phyloP scores from a whole-genome alignment of 2,113 vertebrate genomes.

The Lipophrys pholis region DNA sequence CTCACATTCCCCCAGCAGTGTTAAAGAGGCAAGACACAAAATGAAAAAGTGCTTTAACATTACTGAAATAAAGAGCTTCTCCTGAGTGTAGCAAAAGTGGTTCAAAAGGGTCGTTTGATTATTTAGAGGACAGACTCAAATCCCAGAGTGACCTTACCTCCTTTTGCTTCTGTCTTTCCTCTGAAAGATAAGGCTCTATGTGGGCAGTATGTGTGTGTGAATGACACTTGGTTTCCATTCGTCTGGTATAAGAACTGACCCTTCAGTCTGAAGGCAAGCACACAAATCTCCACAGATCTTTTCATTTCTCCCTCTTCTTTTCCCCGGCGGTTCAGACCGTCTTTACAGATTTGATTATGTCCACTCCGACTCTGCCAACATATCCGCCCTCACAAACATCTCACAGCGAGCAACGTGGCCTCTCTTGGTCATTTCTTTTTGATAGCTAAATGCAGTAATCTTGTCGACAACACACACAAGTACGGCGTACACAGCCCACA shows the following conservation, averaged over 20 bases:
- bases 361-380: constrained; percentile 62
- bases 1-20: constrained; percentile 41
- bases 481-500: constrained; percentile 68
- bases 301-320: constrained; percentile 45
- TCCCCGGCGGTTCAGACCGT: constrained; percentile 51
- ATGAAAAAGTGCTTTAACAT: constrained; percentile 26
- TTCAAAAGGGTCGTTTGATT: constrained; percentile 51
- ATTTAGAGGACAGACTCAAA: constrained; percentile 60
- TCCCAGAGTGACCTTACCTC: constrained; percentile 55
- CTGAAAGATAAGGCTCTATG: constrained; percentile 54
- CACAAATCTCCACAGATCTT: constrained; percentile 45
- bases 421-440: constrained; percentile 69
- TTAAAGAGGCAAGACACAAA: constrained; percentile 47
- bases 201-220: constrained; percentile 46
- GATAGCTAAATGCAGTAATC: constrained; percentile 66
- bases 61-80: constrained; percentile 43
- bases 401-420: constrained; percentile 52
- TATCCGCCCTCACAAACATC: constrained; percentile 68
- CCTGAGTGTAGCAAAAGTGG: constrained; percentile 46
- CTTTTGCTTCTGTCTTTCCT: constrained; percentile 29
- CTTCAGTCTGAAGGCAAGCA: constrained; percentile 39
- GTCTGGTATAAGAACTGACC: constrained; percentile 41
- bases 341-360: constrained; percentile 51
- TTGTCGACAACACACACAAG: constrained; percentile 35
- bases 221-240: constrained; percentile 55